phyloP scores from a whole-genome alignment of 2,113 vertebrate genomes.

The Scortum barcoo region DNA sequence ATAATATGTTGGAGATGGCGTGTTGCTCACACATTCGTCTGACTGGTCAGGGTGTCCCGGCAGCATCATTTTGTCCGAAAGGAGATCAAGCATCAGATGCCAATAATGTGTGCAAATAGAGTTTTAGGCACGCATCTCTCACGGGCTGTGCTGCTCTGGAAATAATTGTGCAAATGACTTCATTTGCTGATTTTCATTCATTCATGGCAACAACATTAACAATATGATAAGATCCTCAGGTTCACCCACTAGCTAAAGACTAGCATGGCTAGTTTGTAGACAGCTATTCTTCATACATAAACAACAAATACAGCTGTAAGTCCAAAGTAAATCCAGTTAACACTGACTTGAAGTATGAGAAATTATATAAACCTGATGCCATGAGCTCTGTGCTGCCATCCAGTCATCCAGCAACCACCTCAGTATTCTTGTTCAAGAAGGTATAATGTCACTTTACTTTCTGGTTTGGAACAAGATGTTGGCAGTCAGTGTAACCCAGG shows the following conservation, averaged over 20 bases:
- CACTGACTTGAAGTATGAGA: neutral
- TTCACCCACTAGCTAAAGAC: neutral
- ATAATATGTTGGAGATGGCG: conserved; percentile 61
- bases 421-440: neutral
- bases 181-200: neutral
- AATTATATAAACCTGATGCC: too few species aligned
- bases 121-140: conserved; percentile 12
- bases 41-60: conserved; percentile 29
- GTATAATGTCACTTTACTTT: neutral
- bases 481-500: neutral
- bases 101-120: conserved; percentile 41
- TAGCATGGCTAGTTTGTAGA: neutral
- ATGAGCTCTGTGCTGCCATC: too few species aligned
- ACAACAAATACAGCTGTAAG: neutral
- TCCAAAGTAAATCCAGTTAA: neutral
- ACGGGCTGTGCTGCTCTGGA: neutral
- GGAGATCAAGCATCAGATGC: conserved; percentile 37
- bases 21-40: conserved; percentile 55
- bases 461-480: neutral
- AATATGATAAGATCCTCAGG: neutral
- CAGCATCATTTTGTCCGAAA: conserved; percentile 33
- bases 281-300: neutral
- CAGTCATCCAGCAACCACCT: neutral
- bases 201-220: neutral
- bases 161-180: conserved; percentile 20